Conservation (phyloP, 23 tunicate species). For the Phallusia fumigata region DNA sequence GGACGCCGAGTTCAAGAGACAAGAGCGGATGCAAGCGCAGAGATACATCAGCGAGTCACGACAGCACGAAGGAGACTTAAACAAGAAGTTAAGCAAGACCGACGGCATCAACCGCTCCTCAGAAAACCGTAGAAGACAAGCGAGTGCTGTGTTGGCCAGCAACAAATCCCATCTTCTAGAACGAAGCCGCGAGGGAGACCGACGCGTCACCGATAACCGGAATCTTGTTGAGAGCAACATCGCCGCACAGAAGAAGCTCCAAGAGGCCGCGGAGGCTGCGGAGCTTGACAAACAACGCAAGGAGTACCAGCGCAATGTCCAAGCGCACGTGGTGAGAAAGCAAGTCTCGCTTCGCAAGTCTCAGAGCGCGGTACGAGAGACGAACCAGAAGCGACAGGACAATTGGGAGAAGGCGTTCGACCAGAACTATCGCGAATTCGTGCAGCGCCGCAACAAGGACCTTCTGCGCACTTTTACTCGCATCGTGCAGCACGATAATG, state of each 20-base stretch:
- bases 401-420: slow-evolving; percentile 82
- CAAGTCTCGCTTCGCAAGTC: slow-evolving; percentile 50
- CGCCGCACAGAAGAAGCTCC: slow-evolving; percentile 85
- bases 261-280: slow-evolving; percentile 87
- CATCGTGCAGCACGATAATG: slow-evolving; percentile 74
- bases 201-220: slow-evolving; percentile 84
- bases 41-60: slow-evolving; percentile 66
- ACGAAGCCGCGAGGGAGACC: slow-evolving; percentile 79
- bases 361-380: slow-evolving; percentile 59
- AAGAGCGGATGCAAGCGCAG: slow-evolving; percentile 64
- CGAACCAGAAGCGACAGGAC: slow-evolving; percentile 39
- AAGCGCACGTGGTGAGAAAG: slow-evolving; percentile 76
- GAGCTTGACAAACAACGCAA: slow-evolving; percentile 71
- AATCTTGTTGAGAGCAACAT: slow-evolving; percentile 76
- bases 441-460: slow-evolving; percentile 60
- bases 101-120: slow-evolving; percentile 79
- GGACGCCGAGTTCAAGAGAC: slow-evolving; percentile 63
- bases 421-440: slow-evolving; percentile 68
- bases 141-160: slow-evolving; percentile 57
- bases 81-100: slow-evolving; percentile 64
- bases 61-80: slow-evolving; percentile 58
- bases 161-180: slow-evolving; percentile 70
- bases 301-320: slow-evolving; percentile 85
- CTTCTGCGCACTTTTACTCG: slow-evolving; percentile 63
- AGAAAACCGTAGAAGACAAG: slow-evolving; percentile 76